phyloP scores from a whole-genome alignment of 2,113 vertebrate genomes.

The Prietella phreatophila region DNA sequence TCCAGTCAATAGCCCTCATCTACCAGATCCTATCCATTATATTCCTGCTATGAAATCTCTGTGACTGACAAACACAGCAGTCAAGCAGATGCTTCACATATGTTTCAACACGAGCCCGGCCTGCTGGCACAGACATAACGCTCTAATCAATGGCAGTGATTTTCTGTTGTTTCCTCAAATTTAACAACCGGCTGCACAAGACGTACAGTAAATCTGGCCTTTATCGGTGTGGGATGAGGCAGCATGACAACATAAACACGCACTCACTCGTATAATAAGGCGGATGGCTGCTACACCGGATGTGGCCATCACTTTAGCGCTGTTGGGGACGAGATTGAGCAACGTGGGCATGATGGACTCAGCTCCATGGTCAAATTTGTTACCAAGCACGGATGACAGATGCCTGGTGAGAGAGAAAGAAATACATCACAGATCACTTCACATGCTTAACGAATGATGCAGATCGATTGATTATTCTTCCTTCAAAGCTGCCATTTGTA shows the following conservation, averaged over 20 bases:
- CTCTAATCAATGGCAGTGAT: slow-evolving; percentile 39
- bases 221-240: background rate
- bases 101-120: background rate
- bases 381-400: slow-evolving; percentile 85
- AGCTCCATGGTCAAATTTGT: slow-evolving; percentile 91
- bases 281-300: slow-evolving; percentile 87
- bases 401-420: slow-evolving; percentile 69
- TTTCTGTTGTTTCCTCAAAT: slow-evolving; percentile 4
- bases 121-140: background rate
- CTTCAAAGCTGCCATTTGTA: background rate
- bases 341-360: slow-evolving; percentile 89
- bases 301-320: slow-evolving; percentile 92
- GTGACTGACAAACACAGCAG: background rate
- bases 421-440: background rate
- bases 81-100: background rate
- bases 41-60: background rate
- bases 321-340: slow-evolving; percentile 91
- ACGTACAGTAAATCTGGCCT: slow-evolving; percentile 23
- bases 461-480: background rate
- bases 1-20: background rate
- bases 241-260: background rate
- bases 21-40: background rate
- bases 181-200: slow-evolving; percentile 12
- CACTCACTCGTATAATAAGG: slow-evolving; percentile 88
- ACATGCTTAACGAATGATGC: background rate